Conservation (phyloP, 1,140 invertebrate species). For the Sycophila sp. region DNA sequence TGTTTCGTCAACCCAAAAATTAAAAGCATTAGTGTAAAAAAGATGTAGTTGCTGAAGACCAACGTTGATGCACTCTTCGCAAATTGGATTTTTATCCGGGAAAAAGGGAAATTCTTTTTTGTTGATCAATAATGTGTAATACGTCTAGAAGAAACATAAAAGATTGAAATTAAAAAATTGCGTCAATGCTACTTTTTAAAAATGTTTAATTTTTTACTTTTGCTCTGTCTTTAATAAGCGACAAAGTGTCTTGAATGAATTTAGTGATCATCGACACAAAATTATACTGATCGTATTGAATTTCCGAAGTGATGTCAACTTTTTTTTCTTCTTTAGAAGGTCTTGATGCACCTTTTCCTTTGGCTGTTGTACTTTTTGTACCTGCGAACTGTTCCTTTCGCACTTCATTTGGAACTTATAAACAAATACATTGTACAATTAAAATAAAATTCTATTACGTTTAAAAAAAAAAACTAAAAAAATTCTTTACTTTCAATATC, state of each 20-base stretch:
- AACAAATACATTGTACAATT: no score
- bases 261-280: not conserved
- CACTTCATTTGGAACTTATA: no score
- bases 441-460: not conserved
- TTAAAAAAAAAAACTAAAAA: not conserved
- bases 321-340: no score
- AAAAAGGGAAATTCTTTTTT: constrained; percentile 2
- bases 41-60: not conserved
- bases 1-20: constrained; percentile 23
- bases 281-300: not conserved
- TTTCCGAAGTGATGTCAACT: no score
- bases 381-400: no score
- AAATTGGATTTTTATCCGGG: not conserved
- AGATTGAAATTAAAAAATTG: no score
- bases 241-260: constrained; percentile 11
- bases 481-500: constrained; percentile 10
- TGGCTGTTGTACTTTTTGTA: not conserved
- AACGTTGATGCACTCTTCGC: constrained; percentile 14
- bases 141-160: no score
- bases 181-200: not conserved
- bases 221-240: not conserved
- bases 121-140: not conserved
- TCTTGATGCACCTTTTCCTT: not conserved
- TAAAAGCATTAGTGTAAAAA: not conserved
- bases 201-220: not conserved